These are phyloP conservation scores for Unio pictorum DNA, from an alignment of 2,888 invertebrate species.

Conservation along the genomic window DNA sequence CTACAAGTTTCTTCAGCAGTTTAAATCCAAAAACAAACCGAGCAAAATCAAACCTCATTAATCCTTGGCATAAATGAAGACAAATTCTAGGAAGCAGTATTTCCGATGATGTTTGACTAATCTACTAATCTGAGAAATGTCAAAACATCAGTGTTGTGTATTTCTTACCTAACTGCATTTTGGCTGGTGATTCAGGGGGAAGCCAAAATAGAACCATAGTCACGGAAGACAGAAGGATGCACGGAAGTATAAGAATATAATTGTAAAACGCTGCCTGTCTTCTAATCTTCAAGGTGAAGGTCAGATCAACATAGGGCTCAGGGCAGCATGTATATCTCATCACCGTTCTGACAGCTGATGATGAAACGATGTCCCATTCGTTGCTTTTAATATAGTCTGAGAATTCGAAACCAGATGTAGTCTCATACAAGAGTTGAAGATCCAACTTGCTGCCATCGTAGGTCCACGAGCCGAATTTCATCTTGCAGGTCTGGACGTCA, in stretches of 20 bases:
- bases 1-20: too few species aligned
- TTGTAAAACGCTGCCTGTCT: slow-evolving; percentile 68
- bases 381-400: slow-evolving; percentile 69
- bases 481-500: slow-evolving; percentile 68
- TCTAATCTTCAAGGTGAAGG: slow-evolving; percentile 64
- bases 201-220: slow-evolving; percentile 72
- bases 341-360: slow-evolving; percentile 64
- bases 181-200: slow-evolving; percentile 72
- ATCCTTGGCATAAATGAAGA: too few species aligned
- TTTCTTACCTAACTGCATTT: slow-evolving; percentile 71
- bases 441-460: slow-evolving; percentile 69
- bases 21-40: too few species aligned
- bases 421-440: slow-evolving; percentile 41
- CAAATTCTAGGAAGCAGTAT: too few species aligned
- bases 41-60: too few species aligned
- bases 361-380: slow-evolving; percentile 69
- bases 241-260: slow-evolving; percentile 71
- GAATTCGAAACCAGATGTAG: slow-evolving; percentile 53
- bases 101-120: too few species aligned
- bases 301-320: slow-evolving; percentile 68
- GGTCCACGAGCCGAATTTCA: slow-evolving; percentile 72
- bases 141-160: too few species aligned
- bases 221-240: slow-evolving; percentile 70
- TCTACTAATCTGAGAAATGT: too few species aligned
- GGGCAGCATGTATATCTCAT: slow-evolving; percentile 68